phyloP scores from a whole-genome alignment of 1,140 invertebrate genomes.

The Drosophila repleta region DNA sequence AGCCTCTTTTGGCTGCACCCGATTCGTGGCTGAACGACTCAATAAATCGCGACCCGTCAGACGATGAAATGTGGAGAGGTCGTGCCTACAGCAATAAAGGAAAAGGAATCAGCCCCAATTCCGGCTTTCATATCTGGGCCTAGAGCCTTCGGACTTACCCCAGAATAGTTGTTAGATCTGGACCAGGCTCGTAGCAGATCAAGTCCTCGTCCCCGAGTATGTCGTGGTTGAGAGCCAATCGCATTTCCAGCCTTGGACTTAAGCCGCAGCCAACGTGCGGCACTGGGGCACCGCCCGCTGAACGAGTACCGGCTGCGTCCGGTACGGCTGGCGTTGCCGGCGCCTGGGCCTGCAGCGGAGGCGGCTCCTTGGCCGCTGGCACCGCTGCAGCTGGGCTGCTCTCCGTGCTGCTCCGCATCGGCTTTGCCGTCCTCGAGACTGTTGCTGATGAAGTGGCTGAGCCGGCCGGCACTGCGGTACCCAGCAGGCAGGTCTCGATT shows the following conservation, averaged over 20 bases:
- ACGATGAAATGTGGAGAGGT: constrained; percentile 84
- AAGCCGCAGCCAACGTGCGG: constrained; percentile 82
- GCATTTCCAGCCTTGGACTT: constrained; percentile 87
- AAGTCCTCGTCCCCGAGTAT: constrained; percentile 84
- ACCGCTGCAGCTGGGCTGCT: constrained; percentile 58
- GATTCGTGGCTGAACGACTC: constrained; percentile 82
- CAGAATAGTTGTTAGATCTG: constrained; percentile 84
- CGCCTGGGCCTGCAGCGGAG: background rate
- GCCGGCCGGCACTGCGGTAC: constrained; percentile 57
- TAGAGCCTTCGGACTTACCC: constrained; percentile 48
- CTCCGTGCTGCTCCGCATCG: constrained; percentile 64
- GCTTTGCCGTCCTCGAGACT: constrained; percentile 84
- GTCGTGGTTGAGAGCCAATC: constrained; percentile 85
- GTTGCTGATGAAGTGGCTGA: constrained; percentile 82
- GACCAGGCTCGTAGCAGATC: constrained; percentile 84
- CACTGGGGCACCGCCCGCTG: constrained; percentile 84
- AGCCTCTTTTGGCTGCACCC: constrained; percentile 84
- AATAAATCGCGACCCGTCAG: constrained; percentile 84
- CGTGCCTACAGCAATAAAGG: constrained; percentile 62
- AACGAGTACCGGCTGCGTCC: constrained; percentile 80
- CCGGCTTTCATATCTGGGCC: background rate
- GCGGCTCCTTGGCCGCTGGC: background rate
- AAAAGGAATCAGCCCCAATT: background rate
- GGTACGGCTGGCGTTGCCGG: background rate
- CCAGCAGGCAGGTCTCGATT: constrained; percentile 83